Evolutionary conservation across 2,113 vertebrate genomes (phyloP), one percentile per base, ranked within the genome.

Genomic region (Chloroceryle aenea): DNA sequence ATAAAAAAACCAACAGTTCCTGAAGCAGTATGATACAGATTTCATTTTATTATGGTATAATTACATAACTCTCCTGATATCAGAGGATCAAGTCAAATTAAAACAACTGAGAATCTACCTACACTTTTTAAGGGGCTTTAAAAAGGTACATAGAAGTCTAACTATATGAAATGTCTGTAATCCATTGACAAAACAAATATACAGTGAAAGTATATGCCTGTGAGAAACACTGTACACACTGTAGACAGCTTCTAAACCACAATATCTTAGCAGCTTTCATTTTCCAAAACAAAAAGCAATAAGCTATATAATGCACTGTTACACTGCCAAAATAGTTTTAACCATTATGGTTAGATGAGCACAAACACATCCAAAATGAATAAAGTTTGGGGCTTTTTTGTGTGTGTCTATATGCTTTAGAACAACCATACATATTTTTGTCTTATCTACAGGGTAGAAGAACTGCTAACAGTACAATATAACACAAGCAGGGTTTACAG

Each of bases 271-370:
- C 82, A 93, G 93, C 78, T 95, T 96, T 96, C 97, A 69, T 94
- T 98, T 98, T 97, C 94, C 96, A 97, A 97, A 97, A 97, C 86
- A 96, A 52, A 96, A 97, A 95, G 84, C 93, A 94, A 96, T 95
- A 95, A 50, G 64, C 73, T 96, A 68, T 85, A 93, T 92, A 94
- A 93, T 71, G 59, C n/a, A 62, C 13, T 69, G 47, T 59, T 78
- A 89, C 55, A 12, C 78, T 97, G 97, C 97, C 97, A 97, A 97
- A 93, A 90, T 92, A 92, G 71, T 96, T 96, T 90, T 89, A 95
- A 61, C 87, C 58, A 87, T 93, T 94, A 88, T 78, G 94, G 93
- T 95, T 94, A 93, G 81, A 96, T 90, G 97, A 97, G 82, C 72
- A 94, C 45, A 90, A 98, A 94, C 76, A 26, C 47, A 92, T 95